Conservation (phyloP, 1,140 invertebrate genomes). For the Radopholus similis region DNA sequence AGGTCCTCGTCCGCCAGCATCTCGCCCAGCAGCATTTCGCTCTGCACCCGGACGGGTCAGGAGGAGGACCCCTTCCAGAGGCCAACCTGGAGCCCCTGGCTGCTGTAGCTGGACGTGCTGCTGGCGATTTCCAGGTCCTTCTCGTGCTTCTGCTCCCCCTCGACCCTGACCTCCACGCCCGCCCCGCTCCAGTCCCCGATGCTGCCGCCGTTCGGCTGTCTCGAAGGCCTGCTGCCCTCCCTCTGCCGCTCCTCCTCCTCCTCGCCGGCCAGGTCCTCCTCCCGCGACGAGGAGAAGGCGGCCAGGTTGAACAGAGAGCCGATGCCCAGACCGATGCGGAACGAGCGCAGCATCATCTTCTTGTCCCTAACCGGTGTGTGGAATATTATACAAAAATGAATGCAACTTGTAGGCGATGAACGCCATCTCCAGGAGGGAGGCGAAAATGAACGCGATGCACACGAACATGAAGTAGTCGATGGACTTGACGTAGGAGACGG, state of each 20-base stretch:
- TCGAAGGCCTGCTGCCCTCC: not conserved
- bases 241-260: not conserved
- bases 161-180: not conserved
- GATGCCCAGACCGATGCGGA: constrained; percentile 24
- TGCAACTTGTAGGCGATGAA: constrained; percentile 58
- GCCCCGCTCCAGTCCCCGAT: not conserved
- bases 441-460: constrained; percentile 59
- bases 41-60: not conserved
- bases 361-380: constrained; percentile 29
- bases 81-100: too few species aligned
- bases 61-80: not conserved
- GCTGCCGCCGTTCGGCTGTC: not conserved
- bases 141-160: not conserved
- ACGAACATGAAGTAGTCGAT: constrained; percentile 60
- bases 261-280: not conserved
- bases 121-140: not conserved
- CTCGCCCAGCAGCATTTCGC: not conserved
- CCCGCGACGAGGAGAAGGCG: constrained; percentile 13
- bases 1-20: not conserved
- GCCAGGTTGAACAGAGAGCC: constrained; percentile 21
- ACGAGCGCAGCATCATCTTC: constrained; percentile 41
- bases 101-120: too few species aligned
- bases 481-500: constrained; percentile 57
- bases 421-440: constrained; percentile 54
- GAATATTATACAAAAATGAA: not conserved